Conservation (phyloP, 2,113 vertebrate species). For the Corvus hawaiiensis region DNA sequence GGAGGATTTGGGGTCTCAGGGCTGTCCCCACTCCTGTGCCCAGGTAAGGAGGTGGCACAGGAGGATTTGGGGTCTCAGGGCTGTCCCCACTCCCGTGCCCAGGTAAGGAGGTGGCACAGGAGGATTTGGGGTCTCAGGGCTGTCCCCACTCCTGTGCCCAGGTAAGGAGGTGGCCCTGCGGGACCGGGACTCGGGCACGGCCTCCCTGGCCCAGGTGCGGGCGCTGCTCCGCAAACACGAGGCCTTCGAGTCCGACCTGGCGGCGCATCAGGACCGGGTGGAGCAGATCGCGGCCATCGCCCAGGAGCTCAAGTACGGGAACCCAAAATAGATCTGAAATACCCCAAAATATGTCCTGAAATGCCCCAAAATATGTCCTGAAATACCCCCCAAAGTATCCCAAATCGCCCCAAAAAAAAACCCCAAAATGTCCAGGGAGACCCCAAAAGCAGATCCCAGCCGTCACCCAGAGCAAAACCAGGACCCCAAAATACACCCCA, state of each 20-base stretch:
- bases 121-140: neutral
- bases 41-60: constrained; percentile 86
- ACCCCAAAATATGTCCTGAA: no score
- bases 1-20: neutral
- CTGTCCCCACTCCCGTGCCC: neutral
- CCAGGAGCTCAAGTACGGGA: constrained; percentile 64
- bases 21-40: neutral
- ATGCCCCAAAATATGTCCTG: no score
- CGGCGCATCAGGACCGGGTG: constrained; percentile 93
- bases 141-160: neutral
- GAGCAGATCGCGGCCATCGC: constrained; percentile 96
- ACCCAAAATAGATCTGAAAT: no score
- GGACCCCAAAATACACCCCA: neutral
- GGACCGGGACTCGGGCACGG: constrained; percentile 87
- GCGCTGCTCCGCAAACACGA: constrained; percentile 92
- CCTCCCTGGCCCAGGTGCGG: constrained; percentile 88
- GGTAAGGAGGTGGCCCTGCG: constrained; percentile 90
- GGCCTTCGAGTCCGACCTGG: constrained; percentile 94
- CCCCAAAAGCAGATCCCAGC: neutral
- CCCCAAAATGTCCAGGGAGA: neutral
- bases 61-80: neutral
- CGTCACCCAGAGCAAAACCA: neutral
- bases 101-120: constrained; percentile 86
- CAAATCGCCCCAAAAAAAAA: neutral
- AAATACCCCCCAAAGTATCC: no score